phyloP scores from a whole-genome alignment of 2,888 invertebrate species.

The Leptinotarsa tumamoca region DNA sequence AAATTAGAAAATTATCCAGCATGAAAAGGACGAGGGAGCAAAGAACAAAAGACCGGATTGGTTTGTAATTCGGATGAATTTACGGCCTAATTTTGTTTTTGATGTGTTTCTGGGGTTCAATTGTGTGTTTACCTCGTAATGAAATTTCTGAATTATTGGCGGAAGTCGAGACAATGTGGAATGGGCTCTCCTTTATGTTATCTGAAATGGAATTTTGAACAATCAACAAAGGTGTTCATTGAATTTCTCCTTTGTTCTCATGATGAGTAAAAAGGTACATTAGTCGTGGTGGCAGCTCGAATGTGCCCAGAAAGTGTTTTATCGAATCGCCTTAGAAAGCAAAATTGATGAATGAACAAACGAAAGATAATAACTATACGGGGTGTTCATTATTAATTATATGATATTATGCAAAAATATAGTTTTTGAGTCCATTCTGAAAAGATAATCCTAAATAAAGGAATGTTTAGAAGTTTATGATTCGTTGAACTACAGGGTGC shows the following conservation, averaged over 20 bases:
- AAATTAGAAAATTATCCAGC: slow-evolving; percentile 46
- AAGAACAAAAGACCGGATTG: slow-evolving; percentile 42
- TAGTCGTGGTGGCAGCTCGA: background rate
- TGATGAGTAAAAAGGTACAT: slow-evolving; percentile 9
- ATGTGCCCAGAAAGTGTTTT: background rate
- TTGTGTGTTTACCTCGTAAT: slow-evolving; percentile 39
- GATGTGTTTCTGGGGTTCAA: slow-evolving; percentile 36
- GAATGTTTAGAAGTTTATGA: too few relatives aligned
- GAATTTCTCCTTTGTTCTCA: slow-evolving; percentile 34
- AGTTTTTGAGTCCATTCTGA: too few relatives aligned
- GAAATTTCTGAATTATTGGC: slow-evolving; percentile 40
- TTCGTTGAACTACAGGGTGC: too few relatives aligned
- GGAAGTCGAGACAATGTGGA: slow-evolving; percentile 38
- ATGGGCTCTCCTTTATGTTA: slow-evolving; percentile 36
- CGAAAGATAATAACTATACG: too few relatives aligned
- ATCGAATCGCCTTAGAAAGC: background rate
- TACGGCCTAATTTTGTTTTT: slow-evolving; percentile 40
- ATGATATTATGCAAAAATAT: too few relatives aligned
- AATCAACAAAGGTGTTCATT: slow-evolving; percentile 35
- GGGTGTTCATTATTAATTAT: too few relatives aligned
- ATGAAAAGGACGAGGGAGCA: slow-evolving; percentile 33
- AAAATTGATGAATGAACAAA: background rate
- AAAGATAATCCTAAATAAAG: too few relatives aligned
- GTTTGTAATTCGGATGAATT: slow-evolving; percentile 42
- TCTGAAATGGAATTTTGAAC: slow-evolving; percentile 34